These are phyloP conservation scores for Cerastis rubricosa DNA, from an alignment of 2,888 invertebrate species.

Conservation along the genomic window DNA sequence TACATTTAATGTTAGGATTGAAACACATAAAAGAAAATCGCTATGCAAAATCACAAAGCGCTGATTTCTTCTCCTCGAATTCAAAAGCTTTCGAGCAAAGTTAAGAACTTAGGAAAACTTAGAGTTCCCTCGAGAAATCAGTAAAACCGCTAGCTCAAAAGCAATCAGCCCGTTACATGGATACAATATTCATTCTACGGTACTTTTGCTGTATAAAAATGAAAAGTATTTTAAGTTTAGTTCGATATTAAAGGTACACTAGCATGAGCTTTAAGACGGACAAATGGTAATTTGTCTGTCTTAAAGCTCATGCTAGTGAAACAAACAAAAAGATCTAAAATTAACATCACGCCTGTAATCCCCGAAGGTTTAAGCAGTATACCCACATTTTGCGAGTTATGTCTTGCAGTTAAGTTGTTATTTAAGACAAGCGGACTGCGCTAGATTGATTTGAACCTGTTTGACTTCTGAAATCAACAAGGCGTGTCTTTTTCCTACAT, in stretches of 20 bases:
- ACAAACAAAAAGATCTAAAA: not conserved
- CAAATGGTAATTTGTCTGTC: not conserved
- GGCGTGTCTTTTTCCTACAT: not conserved
- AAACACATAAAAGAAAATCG: constrained; percentile 23
- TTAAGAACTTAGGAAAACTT: constrained; percentile 52
- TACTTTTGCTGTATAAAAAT: constrained; percentile 30
- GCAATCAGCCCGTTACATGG: constrained; percentile 51
- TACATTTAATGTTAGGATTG: not conserved
- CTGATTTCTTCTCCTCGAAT: constrained; percentile 43
- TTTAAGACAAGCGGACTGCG: not conserved
- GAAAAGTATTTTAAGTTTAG: constrained; percentile 31
- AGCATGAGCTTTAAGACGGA: too few relatives aligned
- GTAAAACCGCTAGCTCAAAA: constrained; percentile 56
- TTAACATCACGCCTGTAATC: not conserved
- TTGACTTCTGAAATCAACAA: not conserved
- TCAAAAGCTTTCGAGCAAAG: constrained; percentile 42
- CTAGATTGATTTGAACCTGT: not conserved
- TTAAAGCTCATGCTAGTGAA: not conserved
- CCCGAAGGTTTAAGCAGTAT: not conserved
- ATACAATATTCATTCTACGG: constrained; percentile 37
- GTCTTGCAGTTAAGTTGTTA: not conserved
- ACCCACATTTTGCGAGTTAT: not conserved
- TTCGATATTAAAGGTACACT: constrained; percentile 1
- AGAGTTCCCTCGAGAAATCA: constrained; percentile 60
- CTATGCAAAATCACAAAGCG: constrained; percentile 34